A percentile compares a stretch with the other conserved stretches of the same genome.
These are phyloP conservation scores for Anhinga rufa DNA, from an alignment of 2,113 vertebrate genomes.

Conservation along the genomic window DNA sequence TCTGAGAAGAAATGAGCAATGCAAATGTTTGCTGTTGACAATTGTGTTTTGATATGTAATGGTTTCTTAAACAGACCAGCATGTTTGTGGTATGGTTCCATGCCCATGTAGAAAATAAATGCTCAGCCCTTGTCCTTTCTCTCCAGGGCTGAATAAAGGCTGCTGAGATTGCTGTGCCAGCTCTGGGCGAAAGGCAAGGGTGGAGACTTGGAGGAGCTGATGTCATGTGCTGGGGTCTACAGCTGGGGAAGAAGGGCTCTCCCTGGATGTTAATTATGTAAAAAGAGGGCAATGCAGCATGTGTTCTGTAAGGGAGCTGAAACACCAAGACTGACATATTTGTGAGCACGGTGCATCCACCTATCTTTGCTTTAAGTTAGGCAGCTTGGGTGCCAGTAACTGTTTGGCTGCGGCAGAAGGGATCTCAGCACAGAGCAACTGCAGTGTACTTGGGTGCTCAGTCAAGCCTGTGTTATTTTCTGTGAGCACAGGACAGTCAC, in stretches of 20 bases:
- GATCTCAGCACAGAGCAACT: background rate
- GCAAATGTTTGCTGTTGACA: background rate
- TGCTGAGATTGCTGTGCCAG: background rate
- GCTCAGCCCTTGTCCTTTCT: background rate
- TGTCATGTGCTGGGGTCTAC: background rate
- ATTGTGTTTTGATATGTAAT: background rate
- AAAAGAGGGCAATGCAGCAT: background rate
- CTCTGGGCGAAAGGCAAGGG: background rate
- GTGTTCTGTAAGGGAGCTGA: background rate
- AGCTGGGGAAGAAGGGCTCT: background rate
- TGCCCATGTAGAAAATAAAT: background rate
- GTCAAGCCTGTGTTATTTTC: background rate
- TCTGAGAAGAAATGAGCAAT: background rate
- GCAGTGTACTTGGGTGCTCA: background rate
- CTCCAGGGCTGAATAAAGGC: background rate
- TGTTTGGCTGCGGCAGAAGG: background rate
- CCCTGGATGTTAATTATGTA: background rate
- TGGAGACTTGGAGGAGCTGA: background rate
- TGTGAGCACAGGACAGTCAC: background rate
- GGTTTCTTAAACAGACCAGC: background rate
- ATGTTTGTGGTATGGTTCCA: background rate
- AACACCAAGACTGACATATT: background rate
- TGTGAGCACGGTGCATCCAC: background rate
- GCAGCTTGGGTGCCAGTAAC: background rate
- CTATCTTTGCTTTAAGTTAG: background rate